Conservation (phyloP, 2,888 invertebrate species). For the Chloroclystis v-ata region DNA sequence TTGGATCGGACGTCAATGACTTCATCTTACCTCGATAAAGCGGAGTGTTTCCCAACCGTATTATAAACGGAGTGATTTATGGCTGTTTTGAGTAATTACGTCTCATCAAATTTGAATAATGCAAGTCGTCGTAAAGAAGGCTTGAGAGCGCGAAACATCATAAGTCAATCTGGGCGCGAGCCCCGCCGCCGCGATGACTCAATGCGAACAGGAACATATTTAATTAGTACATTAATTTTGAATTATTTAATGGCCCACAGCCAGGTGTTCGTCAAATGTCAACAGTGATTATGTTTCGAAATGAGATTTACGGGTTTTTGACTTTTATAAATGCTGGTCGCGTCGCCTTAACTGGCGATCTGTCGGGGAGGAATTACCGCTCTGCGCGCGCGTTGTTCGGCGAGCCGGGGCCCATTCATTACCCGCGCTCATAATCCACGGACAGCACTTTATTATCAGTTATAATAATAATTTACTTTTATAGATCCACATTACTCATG, state of each 20-base stretch:
- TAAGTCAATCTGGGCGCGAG: constrained; percentile 69
- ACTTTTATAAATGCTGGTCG: constrained; percentile 71
- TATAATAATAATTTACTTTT: constrained; percentile 77
- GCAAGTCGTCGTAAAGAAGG: constrained; percentile 68
- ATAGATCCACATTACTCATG: constrained; percentile 73
- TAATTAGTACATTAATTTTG: constrained; percentile 74
- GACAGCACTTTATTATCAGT: constrained; percentile 76
- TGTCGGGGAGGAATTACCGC: constrained; percentile 61
- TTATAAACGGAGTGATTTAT: constrained; percentile 73
- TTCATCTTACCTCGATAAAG: constrained; percentile 56
- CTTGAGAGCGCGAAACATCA: constrained; percentile 56
- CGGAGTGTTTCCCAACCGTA: constrained; percentile 55
- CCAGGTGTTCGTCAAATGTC: constrained; percentile 75
- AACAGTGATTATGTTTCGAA: constrained; percentile 69
- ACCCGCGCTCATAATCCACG: constrained; percentile 70
- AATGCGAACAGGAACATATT: constrained; percentile 68
- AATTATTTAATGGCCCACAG: constrained; percentile 65
- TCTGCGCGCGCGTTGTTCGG: constrained; percentile 60
- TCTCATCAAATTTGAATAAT: constrained; percentile 77
- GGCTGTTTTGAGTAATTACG: constrained; percentile 74
- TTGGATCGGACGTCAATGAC: constrained; percentile 59
- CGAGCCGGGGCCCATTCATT: constrained; percentile 65
- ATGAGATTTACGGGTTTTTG: constrained; percentile 67
- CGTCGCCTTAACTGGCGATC: constrained; percentile 69
- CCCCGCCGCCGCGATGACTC: constrained; percentile 59